Evolutionary conservation across 2,888 invertebrate species (phyloP), one percentile per base, ranked within the genome.

Genomic region (Diogma glabrata): DNA sequence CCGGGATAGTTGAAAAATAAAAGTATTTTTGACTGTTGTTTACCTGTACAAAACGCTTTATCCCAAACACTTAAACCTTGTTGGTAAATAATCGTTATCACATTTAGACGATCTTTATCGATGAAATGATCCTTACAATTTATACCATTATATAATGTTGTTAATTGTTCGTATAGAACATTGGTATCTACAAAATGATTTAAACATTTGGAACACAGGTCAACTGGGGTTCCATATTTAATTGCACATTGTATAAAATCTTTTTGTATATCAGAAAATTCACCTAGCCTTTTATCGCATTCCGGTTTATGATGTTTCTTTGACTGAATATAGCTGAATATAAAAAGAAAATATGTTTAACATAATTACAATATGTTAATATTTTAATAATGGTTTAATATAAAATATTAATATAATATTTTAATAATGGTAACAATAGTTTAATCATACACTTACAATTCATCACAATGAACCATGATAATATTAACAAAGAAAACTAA

Each of bases 121-220:
- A 46, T 9, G 24, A 24, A 46, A 26, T 24, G 24, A 26, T 46
- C 46, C 12, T 46, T 16, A 46, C 46, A 46, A 26, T 46, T 46
- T 26, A 17, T 24, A 8, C 16, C 24, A 26, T 46, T 16, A 10
- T 8, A 5, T 10, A 2, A 9, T 6, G 23, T 24, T 8, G 26
- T 46, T 24, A 46, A 9, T 2, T 9, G 5, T 16, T 46, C 24
- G 16, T 46, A 46, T 17, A 10, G 10, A 10, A 17, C 5, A 46
- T 7, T 46, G 9, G 46, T 24, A 9, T 16, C 9, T 14, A 26
- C 46, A 16, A 46, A 46, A 24, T 46, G 23, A 14, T 46, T 4
- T 8, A 46, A n/a, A 10, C 46, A 46, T 6, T 16, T 6, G 5
- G 23, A 16, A 12, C 46, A 46, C 16, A 46, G 17, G 2, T 46